phyloP scores from a whole-genome alignment of 2,113 vertebrate species.

The Artemisiospiza belli region DNA sequence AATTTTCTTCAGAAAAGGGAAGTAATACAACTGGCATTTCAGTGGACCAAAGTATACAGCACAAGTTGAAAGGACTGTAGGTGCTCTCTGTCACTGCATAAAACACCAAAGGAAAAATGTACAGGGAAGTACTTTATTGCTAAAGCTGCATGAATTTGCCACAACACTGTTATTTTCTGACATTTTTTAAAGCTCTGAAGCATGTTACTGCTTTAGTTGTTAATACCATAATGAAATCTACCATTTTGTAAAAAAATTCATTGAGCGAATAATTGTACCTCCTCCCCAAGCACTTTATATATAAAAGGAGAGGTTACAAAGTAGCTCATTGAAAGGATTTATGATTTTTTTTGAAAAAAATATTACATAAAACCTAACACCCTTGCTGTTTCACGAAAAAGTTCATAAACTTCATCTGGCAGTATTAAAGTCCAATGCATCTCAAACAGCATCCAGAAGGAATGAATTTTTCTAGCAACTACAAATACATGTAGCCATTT shows the following conservation, averaged over 20 bases:
- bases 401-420: not conserved
- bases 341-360: not conserved
- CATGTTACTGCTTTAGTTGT: not conserved
- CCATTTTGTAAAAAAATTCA: not conserved
- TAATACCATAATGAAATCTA: not conserved
- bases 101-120: not conserved
- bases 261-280: not conserved
- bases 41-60: not conserved
- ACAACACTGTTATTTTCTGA: not conserved
- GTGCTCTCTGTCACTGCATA: not conserved
- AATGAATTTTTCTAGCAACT: not conserved
- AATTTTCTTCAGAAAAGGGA: not conserved
- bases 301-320: not conserved
- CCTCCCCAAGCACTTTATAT: not conserved
- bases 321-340: not conserved
- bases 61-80: not conserved
- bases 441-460: not conserved
- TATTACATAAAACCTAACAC: not conserved
- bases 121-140: not conserved
- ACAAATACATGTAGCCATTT: not conserved
- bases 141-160: not conserved
- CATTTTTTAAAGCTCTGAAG: not conserved
- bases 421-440: not conserved
- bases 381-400: not conserved
- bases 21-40: not conserved